These are phyloP conservation scores for Aspiorhynchus laticeps DNA, from an alignment of 2,113 vertebrate genomes.

Conservation along the genomic window DNA sequence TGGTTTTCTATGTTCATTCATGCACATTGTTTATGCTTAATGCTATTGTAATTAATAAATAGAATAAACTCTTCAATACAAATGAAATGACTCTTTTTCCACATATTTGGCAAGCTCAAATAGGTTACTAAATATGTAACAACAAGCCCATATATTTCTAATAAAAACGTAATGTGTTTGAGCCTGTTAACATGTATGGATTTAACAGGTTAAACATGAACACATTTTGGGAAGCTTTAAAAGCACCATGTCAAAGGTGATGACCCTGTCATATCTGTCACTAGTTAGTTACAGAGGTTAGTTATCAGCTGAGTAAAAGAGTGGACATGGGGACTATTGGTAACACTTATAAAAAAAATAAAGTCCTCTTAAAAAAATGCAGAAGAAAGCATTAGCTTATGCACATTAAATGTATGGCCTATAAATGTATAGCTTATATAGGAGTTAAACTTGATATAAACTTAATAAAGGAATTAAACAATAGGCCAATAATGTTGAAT, in stretches of 20 bases:
- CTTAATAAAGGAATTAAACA: too few species aligned
- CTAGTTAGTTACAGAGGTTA: background rate
- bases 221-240: slow-evolving; percentile 11
- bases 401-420: background rate
- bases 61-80: background rate
- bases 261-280: slow-evolving; percentile 1
- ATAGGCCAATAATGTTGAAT: too few species aligned
- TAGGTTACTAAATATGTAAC: background rate
- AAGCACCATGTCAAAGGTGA: background rate
- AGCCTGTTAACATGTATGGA: background rate
- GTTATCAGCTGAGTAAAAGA: background rate
- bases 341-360: background rate
- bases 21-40: background rate
- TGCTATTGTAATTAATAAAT: background rate
- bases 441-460: too few species aligned
- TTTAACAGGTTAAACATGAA: slow-evolving; percentile 25
- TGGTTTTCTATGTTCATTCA: background rate
- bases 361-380: too few species aligned
- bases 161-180: background rate
- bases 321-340: background rate
- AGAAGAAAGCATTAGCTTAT: too few species aligned
- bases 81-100: background rate
- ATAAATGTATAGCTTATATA: too few species aligned
- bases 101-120: background rate
- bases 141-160: background rate